Evolutionary conservation across 2,113 vertebrate genomes (phyloP), one percentile per base, ranked within the genome.

Genomic region (Misgurnus mizolepis): DNA sequence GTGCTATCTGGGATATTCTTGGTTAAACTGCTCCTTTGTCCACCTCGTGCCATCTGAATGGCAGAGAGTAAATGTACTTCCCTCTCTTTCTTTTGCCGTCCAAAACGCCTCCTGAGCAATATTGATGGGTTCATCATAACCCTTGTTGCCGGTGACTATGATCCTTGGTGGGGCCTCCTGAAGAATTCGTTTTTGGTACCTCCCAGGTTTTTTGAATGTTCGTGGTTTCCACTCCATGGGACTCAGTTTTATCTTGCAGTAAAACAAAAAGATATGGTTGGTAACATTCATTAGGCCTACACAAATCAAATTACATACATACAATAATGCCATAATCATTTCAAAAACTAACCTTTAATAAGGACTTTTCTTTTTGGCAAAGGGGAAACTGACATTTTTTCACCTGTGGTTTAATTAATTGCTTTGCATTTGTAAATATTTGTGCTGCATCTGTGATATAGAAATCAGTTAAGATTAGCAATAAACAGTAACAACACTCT

Each of bases 1-100:
- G n/a, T n/a, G n/a, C n/a, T n/a, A n/a, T n/a, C n/a, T n/a, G n/a
- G n/a, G n/a, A n/a, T 41, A 78, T 50, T 78, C 76, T 7, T 55
- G 8, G 3, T 9, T 1, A 17, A 78, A 78, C 49, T 78, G 60
- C 39, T 66, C 49, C 34, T 67, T 67, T 22, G 34, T 78, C 65
- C 45, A 78, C 65, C 76, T 22, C 4, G 12, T 58, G 15, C 76
- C 65, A 49, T 78, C 76, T 43, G 50, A 3, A 3, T 78, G 50
- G 50, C 76, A 78, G 34, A 78, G 76, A n/a, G 76, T 78, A 64
- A 68, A 56, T 17, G 43, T 49, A 67, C 64, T 67, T n/a, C 45
- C 15, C 9, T 67, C 45, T 34, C 14, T 68, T n/a, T 64, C 5
- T 14, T 67, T 15, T 7, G 56, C 65, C 17, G 49, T 14, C 50